phyloP scores from a whole-genome alignment of 2,113 vertebrate genomes.

The Embiotoca jacksoni region DNA sequence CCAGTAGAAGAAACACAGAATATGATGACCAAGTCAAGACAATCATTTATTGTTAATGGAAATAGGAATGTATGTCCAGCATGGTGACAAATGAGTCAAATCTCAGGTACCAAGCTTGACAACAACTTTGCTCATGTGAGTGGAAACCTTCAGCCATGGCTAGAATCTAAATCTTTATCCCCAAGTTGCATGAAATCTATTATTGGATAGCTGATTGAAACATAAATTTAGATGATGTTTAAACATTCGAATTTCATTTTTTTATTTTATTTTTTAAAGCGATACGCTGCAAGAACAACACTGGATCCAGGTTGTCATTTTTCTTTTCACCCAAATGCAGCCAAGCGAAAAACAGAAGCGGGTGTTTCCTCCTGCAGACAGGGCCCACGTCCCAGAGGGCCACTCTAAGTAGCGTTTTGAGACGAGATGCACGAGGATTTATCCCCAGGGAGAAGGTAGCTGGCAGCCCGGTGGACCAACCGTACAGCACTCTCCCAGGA shows the following conservation, averaged over 20 bases:
- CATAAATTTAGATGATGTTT: neutral
- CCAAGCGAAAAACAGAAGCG: slow-evolving; percentile 34
- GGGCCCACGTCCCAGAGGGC: slow-evolving; percentile 64
- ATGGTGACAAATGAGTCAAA: neutral
- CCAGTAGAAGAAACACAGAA: too few species aligned
- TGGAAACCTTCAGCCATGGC: neutral
- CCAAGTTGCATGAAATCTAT: too few species aligned
- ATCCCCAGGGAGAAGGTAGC: slow-evolving; percentile 59
- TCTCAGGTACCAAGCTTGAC: neutral
- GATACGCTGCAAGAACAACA: neutral
- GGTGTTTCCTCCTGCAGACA: slow-evolving; percentile 51
- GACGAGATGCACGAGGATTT: slow-evolving; percentile 57
- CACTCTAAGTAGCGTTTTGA: slow-evolving; percentile 68
- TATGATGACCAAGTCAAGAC: too few species aligned
- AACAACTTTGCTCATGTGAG: neutral
- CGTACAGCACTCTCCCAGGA: slow-evolving; percentile 41
- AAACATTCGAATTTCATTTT: neutral
- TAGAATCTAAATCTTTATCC: neutral
- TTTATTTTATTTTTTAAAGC: neutral
- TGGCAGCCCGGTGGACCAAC: slow-evolving; percentile 59
- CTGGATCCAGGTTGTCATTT: slow-evolving; percentile 38
- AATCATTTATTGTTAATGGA: too few species aligned
- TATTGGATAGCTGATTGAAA: neutral
- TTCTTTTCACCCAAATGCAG: slow-evolving; percentile 29
- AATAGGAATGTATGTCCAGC: too few species aligned